Conservation (phyloP, 2,888 invertebrate species). For the Parnassius mnemosyne region DNA sequence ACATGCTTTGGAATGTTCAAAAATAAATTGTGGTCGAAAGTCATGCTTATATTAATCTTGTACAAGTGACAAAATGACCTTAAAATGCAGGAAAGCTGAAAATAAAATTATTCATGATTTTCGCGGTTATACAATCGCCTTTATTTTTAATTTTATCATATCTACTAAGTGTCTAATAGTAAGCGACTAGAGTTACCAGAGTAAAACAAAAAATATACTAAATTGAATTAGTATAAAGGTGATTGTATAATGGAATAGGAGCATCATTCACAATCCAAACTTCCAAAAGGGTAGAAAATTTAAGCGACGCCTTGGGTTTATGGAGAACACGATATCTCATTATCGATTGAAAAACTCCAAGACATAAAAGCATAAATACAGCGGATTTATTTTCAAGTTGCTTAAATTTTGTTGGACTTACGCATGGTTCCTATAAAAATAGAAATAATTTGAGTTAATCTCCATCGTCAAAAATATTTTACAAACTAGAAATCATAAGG, state of each 20-base stretch:
- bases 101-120: constrained; percentile 36
- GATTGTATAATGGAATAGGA: constrained; percentile 19
- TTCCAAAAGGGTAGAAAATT: constrained; percentile 38
- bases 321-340: constrained; percentile 43
- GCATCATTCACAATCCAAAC: constrained; percentile 39
- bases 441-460: constrained; percentile 58
- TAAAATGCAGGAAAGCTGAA: constrained; percentile 50
- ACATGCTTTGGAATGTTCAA: constrained; percentile 58
- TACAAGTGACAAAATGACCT: constrained; percentile 35
- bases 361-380: constrained; percentile 65
- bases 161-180: no score
- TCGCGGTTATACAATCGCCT: constrained; percentile 46
- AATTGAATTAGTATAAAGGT: constrained; percentile 5
- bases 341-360: constrained; percentile 39
- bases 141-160: not conserved
- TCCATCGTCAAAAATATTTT: not conserved
- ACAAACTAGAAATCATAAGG: no score
- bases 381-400: constrained; percentile 57
- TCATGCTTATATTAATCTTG: constrained; percentile 47
- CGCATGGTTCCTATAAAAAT: constrained; percentile 81
- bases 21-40: constrained; percentile 30
- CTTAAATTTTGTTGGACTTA: constrained; percentile 72
- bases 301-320: constrained; percentile 53
- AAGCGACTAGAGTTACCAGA: no score
- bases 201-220: no score